Conservation (phyloP, 1,140 invertebrate species). For the Apis florea region DNA sequence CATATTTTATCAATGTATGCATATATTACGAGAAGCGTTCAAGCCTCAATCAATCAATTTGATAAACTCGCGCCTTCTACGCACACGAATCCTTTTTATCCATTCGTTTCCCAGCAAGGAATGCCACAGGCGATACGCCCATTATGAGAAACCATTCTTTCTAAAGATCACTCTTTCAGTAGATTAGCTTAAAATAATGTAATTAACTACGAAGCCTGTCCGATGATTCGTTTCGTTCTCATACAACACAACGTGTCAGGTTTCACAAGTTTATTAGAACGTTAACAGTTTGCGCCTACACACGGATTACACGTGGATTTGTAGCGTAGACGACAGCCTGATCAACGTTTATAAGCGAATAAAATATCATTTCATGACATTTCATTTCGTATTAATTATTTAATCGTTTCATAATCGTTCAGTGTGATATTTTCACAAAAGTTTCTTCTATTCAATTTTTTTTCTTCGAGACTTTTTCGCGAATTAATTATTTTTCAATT, state of each 20-base stretch:
- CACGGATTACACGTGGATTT: constrained; percentile 36
- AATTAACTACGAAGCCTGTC: constrained; percentile 51
- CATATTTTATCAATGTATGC: neutral
- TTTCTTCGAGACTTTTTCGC: too few species aligned
- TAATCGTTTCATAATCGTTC: neutral
- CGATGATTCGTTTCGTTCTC: constrained; percentile 22
- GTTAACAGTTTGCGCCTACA: constrained; percentile 46
- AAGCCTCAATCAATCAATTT: neutral
- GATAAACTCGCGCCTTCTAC: neutral
- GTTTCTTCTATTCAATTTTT: too few species aligned
- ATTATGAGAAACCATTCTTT: neutral
- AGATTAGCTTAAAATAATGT: constrained; percentile 29
- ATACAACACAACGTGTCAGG: constrained; percentile 36
- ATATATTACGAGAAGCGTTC: constrained; percentile 12
- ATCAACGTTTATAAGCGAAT: constrained; percentile 12
- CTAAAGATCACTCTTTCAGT: neutral
- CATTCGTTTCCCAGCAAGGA: neutral
- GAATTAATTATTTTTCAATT: too few species aligned
- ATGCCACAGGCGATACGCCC: neutral
- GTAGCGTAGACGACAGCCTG: constrained; percentile 31
- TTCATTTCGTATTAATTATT: too few species aligned
- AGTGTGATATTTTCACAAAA: neutral
- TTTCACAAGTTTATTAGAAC: constrained; percentile 36
- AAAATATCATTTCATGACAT: constrained; percentile 16
- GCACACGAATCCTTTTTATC: neutral